phyloP scores from a whole-genome alignment of 2,113 vertebrate species.

The Falco punctatus region DNA sequence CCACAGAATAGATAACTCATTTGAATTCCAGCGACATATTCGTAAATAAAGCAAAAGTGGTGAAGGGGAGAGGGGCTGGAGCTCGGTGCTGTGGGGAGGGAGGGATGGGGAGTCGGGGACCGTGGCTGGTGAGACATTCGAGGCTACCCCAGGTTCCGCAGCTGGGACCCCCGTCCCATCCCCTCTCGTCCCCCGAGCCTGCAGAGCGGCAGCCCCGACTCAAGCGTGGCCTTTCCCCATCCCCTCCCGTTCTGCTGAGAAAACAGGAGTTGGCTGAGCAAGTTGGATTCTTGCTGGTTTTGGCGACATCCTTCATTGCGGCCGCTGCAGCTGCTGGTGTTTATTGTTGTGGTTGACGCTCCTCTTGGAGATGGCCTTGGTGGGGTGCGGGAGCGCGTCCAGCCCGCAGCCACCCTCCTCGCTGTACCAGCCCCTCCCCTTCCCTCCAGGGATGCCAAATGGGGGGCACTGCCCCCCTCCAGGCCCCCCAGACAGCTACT shows the following conservation, averaged over 20 bases:
- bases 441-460: background rate
- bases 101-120: background rate
- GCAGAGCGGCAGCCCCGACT: rapidly evolving
- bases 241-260: constrained; percentile 21
- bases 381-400: background rate
- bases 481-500: rapidly evolving
- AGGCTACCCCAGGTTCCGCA: background rate
- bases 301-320: background rate
- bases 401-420: background rate
- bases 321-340: constrained; percentile 68
- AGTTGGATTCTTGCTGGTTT: constrained; percentile 27
- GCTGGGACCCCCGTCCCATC: background rate
- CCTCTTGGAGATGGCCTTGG: constrained; percentile 10
- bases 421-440: background rate
- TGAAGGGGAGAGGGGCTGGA: constrained; percentile 59
- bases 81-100: background rate
- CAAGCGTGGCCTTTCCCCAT: background rate
- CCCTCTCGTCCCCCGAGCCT: rapidly evolving
- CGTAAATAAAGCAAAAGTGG: constrained; percentile 82
- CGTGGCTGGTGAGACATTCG: background rate
- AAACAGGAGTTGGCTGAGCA: constrained; percentile 46
- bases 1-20: constrained; percentile 86
- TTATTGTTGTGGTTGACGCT: constrained; percentile 60
- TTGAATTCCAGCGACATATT: constrained; percentile 81
- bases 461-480: background rate